These are phyloP conservation scores for Noctua janthe DNA, from an alignment of 2,888 invertebrate species.

Conservation along the genomic window DNA sequence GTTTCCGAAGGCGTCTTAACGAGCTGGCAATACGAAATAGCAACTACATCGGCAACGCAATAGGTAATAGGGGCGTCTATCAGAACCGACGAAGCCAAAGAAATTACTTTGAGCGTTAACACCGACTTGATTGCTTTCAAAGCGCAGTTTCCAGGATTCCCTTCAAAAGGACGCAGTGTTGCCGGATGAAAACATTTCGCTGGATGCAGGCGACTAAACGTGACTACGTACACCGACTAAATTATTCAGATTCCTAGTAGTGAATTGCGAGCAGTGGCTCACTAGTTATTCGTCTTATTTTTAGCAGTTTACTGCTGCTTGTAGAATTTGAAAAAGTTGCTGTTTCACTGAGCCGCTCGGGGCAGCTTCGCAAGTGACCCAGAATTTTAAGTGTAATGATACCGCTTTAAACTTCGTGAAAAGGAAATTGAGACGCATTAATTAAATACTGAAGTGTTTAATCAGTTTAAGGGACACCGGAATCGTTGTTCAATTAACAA, in stretches of 20 bases:
- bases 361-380: constrained; percentile 12
- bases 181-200: constrained; percentile 77
- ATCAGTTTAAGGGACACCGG: constrained; percentile 20
- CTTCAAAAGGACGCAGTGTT: constrained; percentile 77
- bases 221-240: constrained; percentile 75
- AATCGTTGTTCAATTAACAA: constrained; percentile 45
- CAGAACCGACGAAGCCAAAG: constrained; percentile 78
- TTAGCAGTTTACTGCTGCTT: constrained; percentile 63
- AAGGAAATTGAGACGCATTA: constrained; percentile 11
- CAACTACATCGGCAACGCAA: constrained; percentile 51
- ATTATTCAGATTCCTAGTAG: constrained; percentile 78
- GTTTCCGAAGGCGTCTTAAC: constrained; percentile 47
- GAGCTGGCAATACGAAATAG: constrained; percentile 51
- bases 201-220: constrained; percentile 75
- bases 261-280: constrained; percentile 69
- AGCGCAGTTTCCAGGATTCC: constrained; percentile 71
- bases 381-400: constrained; percentile 24
- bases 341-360: constrained; percentile 17
- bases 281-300: constrained; percentile 65
- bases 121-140: constrained; percentile 83
- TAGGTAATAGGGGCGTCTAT: constrained; percentile 70
- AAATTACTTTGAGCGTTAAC: constrained; percentile 84
- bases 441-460: constrained; percentile 25
- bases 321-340: constrained; percentile 51
- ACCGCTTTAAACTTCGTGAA: constrained; percentile 17